A percentile compares a stretch with the other conserved stretches of the same genome.
These are phyloP conservation scores for Periparus ater DNA, from an alignment of 2,797 vertebrate genomes.

Conservation along the genomic window DNA sequence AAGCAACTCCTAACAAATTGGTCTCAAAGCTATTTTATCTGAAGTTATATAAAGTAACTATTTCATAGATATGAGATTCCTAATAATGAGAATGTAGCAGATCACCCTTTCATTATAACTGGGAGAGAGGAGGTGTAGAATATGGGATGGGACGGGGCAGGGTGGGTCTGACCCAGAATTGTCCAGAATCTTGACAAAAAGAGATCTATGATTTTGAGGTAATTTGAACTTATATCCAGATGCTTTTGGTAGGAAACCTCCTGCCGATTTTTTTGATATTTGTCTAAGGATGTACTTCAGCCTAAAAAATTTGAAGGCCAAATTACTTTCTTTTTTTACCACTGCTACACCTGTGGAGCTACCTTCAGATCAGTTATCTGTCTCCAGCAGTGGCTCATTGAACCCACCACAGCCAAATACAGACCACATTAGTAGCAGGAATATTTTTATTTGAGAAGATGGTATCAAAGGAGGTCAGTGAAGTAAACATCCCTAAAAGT, in stretches of 20 bases:
- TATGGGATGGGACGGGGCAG: background rate
- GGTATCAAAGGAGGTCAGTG: background rate
- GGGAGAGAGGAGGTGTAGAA: background rate
- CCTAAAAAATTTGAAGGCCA: background rate
- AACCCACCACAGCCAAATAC: background rate
- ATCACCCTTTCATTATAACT: background rate
- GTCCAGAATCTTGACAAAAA: background rate
- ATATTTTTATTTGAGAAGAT: background rate
- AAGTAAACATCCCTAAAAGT: background rate
- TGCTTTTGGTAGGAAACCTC: background rate
- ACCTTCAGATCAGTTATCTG: background rate
- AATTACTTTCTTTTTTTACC: background rate
- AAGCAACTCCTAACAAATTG: background rate
- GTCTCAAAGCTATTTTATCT: background rate
- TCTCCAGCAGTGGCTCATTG: background rate
- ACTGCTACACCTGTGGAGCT: background rate
- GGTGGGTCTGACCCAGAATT: background rate
- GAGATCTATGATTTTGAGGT: background rate
- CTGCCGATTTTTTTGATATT: background rate
- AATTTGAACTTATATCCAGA: background rate
- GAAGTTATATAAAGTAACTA: background rate
- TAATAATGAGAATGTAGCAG: background rate
- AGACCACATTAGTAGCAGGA: background rate
- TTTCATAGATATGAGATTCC: background rate
- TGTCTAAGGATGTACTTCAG: background rate